phyloP scores from a whole-genome alignment of 1,140 invertebrate species.

The Neodiprion fabricii region DNA sequence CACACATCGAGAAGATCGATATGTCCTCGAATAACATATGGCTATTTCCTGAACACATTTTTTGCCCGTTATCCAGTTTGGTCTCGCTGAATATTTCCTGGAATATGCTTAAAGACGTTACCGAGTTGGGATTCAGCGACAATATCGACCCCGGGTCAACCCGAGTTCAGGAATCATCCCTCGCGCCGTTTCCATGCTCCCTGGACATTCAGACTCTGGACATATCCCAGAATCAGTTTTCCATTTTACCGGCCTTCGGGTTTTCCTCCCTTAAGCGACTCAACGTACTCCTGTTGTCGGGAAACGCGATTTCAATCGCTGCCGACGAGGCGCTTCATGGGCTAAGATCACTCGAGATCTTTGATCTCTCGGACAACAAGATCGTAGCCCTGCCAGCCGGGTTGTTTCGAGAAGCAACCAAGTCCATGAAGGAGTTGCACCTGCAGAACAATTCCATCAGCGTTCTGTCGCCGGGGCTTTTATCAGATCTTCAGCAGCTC shows the following conservation, averaged over 20 bases:
- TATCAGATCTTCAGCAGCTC: conserved; percentile 84
- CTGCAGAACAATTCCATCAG: conserved; percentile 88
- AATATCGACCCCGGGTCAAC: conserved; percentile 51
- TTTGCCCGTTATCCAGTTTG: conserved; percentile 81
- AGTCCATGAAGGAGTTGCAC: conserved; percentile 84
- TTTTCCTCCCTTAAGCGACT: conserved; percentile 79
- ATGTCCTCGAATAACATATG: conserved; percentile 88
- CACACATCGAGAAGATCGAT: conserved; percentile 82
- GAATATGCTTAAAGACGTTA: conserved; percentile 84
- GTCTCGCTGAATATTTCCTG: conserved; percentile 81
- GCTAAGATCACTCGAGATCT: conserved; percentile 77
- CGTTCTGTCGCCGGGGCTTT: conserved; percentile 79
- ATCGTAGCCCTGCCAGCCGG: conserved; percentile 85
- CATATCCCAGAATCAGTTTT: conserved; percentile 85
- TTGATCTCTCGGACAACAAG: conserved; percentile 87
- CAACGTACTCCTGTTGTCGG: conserved; percentile 77
- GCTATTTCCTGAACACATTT: conserved; percentile 83
- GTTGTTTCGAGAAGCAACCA: conserved; percentile 78
- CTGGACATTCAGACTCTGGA: conserved; percentile 84
- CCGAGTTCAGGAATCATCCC: conserved; percentile 35
- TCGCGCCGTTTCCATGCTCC: conserved; percentile 67
- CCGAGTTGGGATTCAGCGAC: conserved; percentile 79
- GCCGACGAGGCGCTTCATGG: conserved; percentile 81
- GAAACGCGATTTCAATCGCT: conserved; percentile 86
- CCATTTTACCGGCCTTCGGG: conserved; percentile 78